These are phyloP conservation scores for Volucella inflata DNA, from an alignment of 2,888 invertebrate genomes.

Conservation along the genomic window DNA sequence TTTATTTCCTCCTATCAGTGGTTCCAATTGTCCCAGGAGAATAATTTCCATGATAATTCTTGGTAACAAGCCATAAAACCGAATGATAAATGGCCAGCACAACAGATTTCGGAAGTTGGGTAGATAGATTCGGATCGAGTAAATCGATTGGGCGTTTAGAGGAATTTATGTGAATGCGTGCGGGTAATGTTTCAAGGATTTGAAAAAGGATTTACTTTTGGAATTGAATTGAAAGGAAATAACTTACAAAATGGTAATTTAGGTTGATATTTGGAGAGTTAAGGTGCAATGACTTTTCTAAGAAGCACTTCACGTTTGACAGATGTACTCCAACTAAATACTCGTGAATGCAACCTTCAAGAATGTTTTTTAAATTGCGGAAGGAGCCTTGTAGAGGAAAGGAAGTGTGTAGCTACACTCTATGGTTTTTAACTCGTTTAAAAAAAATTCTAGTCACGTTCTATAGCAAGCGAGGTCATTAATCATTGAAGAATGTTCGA, in stretches of 20 bases:
- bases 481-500: slow-evolving; percentile 31
- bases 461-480: slow-evolving; percentile 5
- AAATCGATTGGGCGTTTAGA: background rate
- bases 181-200: no score
- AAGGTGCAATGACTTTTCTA: no score
- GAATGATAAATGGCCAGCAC: background rate
- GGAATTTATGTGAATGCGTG: no score
- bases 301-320: no score
- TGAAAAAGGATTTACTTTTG: no score
- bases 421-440: slow-evolving; percentile 10
- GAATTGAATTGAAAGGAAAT: no score
- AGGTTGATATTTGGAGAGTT: no score
- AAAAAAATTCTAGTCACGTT: slow-evolving; percentile 32
- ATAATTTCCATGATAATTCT: background rate
- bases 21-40: background rate
- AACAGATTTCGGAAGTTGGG: background rate
- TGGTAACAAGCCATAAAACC: background rate
- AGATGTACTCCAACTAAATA: no score
- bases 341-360: no score
- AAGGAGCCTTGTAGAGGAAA: no score
- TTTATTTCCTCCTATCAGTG: background rate
- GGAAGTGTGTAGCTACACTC: background rate
- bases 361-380: no score
- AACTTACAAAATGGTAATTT: no score
- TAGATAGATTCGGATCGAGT: background rate